Base-by-base conservation (phyloP, 2,888 invertebrate species). In the Allygus modestus region DNA sequence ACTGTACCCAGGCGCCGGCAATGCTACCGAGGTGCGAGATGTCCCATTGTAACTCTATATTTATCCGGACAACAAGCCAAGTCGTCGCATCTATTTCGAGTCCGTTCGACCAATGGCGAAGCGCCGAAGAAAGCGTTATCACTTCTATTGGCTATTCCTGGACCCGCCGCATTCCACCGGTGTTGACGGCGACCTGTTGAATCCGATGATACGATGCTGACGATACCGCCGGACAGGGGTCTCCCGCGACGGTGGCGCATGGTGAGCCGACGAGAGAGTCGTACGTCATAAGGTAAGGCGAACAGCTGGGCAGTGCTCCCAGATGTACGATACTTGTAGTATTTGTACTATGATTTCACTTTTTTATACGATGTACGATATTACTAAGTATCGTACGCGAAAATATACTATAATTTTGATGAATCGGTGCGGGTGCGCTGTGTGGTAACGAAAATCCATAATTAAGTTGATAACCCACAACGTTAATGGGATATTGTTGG, bases 51-150 rank as follows among this genome's bases (percentile, higher is more conserved):
- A 79, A 33, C 79, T 54, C 54, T 77, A 58, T 79, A 79, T 79
- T 58, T 79, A 79, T 51, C 33, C 37, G 79, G 28, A 28, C 79
- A 54, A 79, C 79, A 28, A n/a, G 54, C 79, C 79, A 79, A 58
- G 51, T 79, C 77, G 77, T 51, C 77, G 79, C 79, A 79, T 51
- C 79, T 79, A 77, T 79, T 79, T 79, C 79, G 58, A 79, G 79
- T 37, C 58, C 4, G 28, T 51, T 51, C 37, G 33, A 31, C 26
- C 58, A 51, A 77, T 23, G n/a, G 20, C 2, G 51, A 73, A 41
- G 37, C 65, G 65, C 43, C n/a, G 41, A 73, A 20, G 51, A 46
- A 28, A 77, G 77, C 77, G 15, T 46, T 77, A 51, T 77, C 77
- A 77, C 46, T 77, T 75, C 23, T 51, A 77, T 77, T 23, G 51